phyloP scores from a whole-genome alignment of 2,888 invertebrate genomes.

The Drosophila pegasa region DNA sequence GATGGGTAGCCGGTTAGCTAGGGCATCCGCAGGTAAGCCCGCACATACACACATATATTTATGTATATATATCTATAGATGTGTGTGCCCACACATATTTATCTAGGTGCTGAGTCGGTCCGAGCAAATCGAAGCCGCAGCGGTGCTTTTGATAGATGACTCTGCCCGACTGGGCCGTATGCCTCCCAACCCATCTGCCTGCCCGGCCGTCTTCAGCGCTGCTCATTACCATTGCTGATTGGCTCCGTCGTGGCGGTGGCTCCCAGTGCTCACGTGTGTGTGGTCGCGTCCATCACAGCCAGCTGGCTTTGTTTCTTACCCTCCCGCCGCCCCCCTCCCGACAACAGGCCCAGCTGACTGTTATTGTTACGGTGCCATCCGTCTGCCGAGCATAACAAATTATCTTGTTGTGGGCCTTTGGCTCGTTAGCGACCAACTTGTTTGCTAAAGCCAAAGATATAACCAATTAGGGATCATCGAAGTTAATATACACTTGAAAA shows the following conservation, averaged over 20 bases:
- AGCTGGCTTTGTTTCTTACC: slow-evolving; percentile 42
- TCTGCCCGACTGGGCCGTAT: slow-evolving; percentile 31
- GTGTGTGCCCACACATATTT: slow-evolving; percentile 7
- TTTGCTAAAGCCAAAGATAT: slow-evolving; percentile 53
- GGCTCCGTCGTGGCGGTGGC: slow-evolving; percentile 51
- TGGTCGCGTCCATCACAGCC: slow-evolving; percentile 68
- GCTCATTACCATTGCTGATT: slow-evolving; percentile 76
- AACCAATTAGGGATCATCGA: slow-evolving; percentile 40
- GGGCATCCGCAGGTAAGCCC: slow-evolving; percentile 15
- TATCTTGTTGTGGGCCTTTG: slow-evolving; percentile 68
- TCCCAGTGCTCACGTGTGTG: slow-evolving; percentile 63
- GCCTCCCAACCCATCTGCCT: slow-evolving; percentile 12
- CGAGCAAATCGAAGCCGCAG: slow-evolving; percentile 61
- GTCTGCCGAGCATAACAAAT: slow-evolving; percentile 70
- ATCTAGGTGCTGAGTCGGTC: slow-evolving; percentile 46
- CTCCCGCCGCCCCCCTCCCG: not conserved
- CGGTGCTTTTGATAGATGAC: slow-evolving; percentile 75
- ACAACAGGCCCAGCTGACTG: slow-evolving; percentile 18
- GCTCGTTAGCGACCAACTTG: slow-evolving; percentile 73
- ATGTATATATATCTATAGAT: not conserved
- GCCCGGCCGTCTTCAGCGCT: slow-evolving; percentile 36
- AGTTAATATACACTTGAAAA: slow-evolving; percentile 40
- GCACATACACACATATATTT: slow-evolving; percentile 10
- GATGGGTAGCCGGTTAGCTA: slow-evolving; percentile 34
- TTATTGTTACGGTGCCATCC: slow-evolving; percentile 46